phyloP scores from a whole-genome alignment of 1,140 invertebrate species.

The Gonatopus flavifemur region DNA sequence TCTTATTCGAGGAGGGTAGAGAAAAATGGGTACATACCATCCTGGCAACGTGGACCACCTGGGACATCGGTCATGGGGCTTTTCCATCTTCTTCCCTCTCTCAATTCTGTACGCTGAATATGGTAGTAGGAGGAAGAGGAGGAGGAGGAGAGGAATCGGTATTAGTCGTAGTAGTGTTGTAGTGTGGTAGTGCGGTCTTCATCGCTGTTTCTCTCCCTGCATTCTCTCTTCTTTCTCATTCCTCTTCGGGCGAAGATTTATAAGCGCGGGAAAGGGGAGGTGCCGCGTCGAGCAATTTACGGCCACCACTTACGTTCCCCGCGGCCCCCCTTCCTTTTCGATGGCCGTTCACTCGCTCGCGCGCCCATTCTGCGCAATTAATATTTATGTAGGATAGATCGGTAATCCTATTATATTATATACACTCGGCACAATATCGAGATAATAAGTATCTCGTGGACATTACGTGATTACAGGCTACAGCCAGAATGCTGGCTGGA shows the following conservation, averaged over 20 bases:
- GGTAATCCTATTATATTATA: slow-evolving; percentile 29
- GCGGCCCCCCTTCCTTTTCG: neutral
- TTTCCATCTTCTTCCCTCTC: neutral
- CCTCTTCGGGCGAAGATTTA: slow-evolving; percentile 21
- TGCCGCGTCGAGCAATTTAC: slow-evolving; percentile 23
- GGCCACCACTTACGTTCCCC: slow-evolving; percentile 20
- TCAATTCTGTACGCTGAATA: no score
- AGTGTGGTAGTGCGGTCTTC: neutral
- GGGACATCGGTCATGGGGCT: slow-evolving; percentile 15
- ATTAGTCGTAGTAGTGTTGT: no score
- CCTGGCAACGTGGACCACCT: slow-evolving; percentile 16
- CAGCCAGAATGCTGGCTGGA: no score
- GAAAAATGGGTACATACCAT: neutral
- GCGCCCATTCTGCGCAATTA: slow-evolving; percentile 23
- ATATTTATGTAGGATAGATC: slow-evolving; percentile 31
- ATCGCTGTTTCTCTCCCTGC: neutral
- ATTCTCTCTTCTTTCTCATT: neutral
- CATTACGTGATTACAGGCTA: slow-evolving; percentile 25
- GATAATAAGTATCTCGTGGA: slow-evolving; percentile 26
- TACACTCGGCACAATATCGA: slow-evolving; percentile 27
- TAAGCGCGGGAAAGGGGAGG: slow-evolving; percentile 12
- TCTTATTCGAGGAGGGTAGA: neutral
- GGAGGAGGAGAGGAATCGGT: no score
- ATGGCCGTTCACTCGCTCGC: neutral
- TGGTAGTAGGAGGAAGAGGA: no score